Conservation (phyloP, 53 echinoderm and acorn worm genomes). For the Stichopus horrens region DNA sequence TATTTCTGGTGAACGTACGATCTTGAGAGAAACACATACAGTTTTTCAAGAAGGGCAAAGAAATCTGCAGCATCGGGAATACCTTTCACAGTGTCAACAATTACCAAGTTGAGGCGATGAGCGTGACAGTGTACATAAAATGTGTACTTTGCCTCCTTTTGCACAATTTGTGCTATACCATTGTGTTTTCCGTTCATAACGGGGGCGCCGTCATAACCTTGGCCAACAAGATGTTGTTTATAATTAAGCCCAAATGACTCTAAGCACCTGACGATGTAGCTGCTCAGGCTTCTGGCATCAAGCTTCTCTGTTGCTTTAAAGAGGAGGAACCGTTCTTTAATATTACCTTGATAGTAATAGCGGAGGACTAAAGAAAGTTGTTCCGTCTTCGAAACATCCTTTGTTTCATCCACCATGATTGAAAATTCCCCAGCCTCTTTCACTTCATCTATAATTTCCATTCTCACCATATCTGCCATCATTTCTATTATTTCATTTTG, state of each 20-base stretch:
- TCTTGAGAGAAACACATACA: constrained; percentile 26
- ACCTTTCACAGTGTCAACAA: constrained; percentile 38
- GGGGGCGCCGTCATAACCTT: constrained; percentile 48
- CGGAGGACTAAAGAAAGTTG: constrained; percentile 33
- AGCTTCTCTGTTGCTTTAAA: constrained; percentile 35
- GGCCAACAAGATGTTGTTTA: constrained; percentile 56
- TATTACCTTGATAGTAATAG: constrained; percentile 14
- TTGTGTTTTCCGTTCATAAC: constrained; percentile 45
- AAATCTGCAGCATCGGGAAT: constrained; percentile 53
- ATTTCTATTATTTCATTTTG: constrained; percentile 47
- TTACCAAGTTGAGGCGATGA: constrained; percentile 50
- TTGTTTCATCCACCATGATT: constrained; percentile 46
- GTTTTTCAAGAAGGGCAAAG: constrained; percentile 48
- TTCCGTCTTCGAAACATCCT: constrained; percentile 48
- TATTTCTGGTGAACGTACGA: constrained; percentile 39
- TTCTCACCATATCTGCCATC: constrained; percentile 46
- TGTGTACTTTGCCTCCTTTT: constrained; percentile 43
- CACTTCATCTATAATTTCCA: constrained; percentile 45
- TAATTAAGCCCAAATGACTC: constrained; percentile 38
- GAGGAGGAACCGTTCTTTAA: constrained; percentile 12
- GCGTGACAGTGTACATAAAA: constrained; percentile 56
- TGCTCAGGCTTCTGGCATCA: constrained; percentile 17
- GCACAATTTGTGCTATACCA: constrained; percentile 28
- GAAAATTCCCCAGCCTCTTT: constrained; percentile 48
- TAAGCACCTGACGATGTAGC: constrained; percentile 25